Percentiles rank a stretch among this genome's conserved stretches.
phyloP scores from a whole-genome alignment of 2,888 invertebrate species.

The Nasonovia ribisnigri region DNA sequence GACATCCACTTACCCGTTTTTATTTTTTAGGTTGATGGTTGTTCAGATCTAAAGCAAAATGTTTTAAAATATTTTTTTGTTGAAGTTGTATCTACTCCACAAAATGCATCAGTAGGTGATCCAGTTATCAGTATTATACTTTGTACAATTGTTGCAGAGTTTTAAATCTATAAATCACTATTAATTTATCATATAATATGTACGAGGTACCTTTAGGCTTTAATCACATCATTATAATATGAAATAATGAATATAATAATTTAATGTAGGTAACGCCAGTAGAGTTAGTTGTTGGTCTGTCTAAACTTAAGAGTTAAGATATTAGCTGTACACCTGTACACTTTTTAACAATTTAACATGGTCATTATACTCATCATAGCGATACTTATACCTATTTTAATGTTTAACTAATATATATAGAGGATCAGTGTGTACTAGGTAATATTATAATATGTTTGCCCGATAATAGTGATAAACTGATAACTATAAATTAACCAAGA shows the following conservation, averaged over 20 bases:
- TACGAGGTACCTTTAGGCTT: too few relatives aligned
- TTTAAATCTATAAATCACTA: too few relatives aligned
- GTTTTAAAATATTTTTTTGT: background rate
- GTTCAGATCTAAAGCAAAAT: background rate
- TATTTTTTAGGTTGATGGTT: background rate
- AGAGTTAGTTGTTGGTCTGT: too few relatives aligned
- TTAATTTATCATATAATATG: too few relatives aligned
- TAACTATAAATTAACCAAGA: too few relatives aligned
- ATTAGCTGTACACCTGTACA: background rate
- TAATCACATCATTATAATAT: too few relatives aligned
- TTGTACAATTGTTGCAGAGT: background rate
- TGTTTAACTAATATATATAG: background rate
- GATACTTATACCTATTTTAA: background rate
- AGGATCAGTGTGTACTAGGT: too few relatives aligned
- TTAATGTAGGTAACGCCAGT: too few relatives aligned
- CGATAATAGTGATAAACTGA: too few relatives aligned
- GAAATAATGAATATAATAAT: too few relatives aligned
- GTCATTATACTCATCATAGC: background rate
- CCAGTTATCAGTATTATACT: background rate
- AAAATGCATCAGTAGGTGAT: background rate
- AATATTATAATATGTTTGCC: too few relatives aligned
- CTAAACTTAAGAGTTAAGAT: background rate
- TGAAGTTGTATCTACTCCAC: background rate
- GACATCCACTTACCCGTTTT: too few relatives aligned
- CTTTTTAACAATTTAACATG: background rate